These are phyloP conservation scores for Trypoxylus dichotomus DNA, from an alignment of 1,140 invertebrate species.

Conservation along the genomic window DNA sequence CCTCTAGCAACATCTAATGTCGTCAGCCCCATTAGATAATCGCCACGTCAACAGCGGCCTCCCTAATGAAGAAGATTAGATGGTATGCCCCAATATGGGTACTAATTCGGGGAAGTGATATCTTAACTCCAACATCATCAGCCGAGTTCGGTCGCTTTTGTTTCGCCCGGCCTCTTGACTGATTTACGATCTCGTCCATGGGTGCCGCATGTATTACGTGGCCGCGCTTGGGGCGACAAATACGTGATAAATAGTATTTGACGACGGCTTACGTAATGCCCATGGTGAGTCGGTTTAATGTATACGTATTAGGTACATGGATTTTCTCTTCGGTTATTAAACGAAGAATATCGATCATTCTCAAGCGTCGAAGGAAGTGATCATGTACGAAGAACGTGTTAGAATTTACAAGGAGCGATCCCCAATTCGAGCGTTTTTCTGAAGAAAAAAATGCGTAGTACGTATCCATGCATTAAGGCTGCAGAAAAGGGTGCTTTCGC, in stretches of 20 bases:
- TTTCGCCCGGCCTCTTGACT: background rate
- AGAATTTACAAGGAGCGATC: no score
- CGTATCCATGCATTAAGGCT: no score
- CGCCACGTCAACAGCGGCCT: background rate
- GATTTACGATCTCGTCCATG: background rate
- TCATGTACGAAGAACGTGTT: no score
- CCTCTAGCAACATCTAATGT: background rate
- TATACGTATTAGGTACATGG: background rate
- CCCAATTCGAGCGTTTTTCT: no score
- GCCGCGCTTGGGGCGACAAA: background rate
- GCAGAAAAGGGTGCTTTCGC: no score
- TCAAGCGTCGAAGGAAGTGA: no score
- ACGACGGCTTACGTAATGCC: background rate
- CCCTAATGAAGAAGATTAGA: background rate
- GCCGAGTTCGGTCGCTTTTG: background rate
- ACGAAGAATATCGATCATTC: background rate
- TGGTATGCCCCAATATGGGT: background rate
- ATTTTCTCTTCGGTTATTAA: background rate
- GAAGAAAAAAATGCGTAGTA: no score
- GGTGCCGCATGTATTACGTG: background rate
- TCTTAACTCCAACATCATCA: background rate
- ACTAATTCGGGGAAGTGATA: slow-evolving; percentile 2
- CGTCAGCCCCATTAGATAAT: background rate
- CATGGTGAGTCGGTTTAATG: background rate
- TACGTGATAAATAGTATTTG: background rate